A percentile compares a stretch with the other conserved stretches of the same genome.
These are phyloP conservation scores for Drosophila trichaetosa DNA, from an alignment of 2,888 invertebrate genomes.

Conservation along the genomic window DNA sequence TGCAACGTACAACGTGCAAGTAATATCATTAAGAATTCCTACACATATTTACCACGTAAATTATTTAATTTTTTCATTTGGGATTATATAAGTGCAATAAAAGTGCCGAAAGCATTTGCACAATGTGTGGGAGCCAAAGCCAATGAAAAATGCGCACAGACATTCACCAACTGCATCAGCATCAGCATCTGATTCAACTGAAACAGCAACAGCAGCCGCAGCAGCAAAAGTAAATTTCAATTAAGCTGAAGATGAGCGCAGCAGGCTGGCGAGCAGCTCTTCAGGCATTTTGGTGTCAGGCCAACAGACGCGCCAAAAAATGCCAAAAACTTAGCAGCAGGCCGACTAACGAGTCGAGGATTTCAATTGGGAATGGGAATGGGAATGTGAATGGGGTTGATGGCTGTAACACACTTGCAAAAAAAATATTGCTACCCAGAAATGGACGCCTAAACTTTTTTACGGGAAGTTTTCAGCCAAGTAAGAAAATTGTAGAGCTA, in stretches of 20 bases:
- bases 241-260: conserved; percentile 78
- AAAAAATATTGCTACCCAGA: not conserved
- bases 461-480: not conserved
- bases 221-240: conserved; percentile 74
- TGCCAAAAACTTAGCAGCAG: conserved; percentile 58
- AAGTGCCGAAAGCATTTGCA: conserved; percentile 80
- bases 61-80: conserved; percentile 72
- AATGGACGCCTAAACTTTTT: not conserved
- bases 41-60: conserved; percentile 51
- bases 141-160: conserved; percentile 74
- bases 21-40: conserved; percentile 59
- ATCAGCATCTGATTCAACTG: conserved; percentile 22
- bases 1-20: not conserved
- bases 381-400: conserved; percentile 29
- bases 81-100: conserved; percentile 74
- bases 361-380: conserved; percentile 47
- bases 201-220: conserved; percentile 25
- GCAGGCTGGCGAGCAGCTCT: conserved; percentile 39
- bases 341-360: conserved; percentile 60
- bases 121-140: conserved; percentile 78
- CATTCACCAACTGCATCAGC: conserved; percentile 60
- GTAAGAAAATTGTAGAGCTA: not conserved
- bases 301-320: conserved; percentile 56
- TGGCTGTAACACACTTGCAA: conserved; percentile 2
- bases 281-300: conserved; percentile 65